Evolutionary conservation across 2,888 invertebrate genomes (phyloP).

Genomic region (Torymus tubicola): DNA sequence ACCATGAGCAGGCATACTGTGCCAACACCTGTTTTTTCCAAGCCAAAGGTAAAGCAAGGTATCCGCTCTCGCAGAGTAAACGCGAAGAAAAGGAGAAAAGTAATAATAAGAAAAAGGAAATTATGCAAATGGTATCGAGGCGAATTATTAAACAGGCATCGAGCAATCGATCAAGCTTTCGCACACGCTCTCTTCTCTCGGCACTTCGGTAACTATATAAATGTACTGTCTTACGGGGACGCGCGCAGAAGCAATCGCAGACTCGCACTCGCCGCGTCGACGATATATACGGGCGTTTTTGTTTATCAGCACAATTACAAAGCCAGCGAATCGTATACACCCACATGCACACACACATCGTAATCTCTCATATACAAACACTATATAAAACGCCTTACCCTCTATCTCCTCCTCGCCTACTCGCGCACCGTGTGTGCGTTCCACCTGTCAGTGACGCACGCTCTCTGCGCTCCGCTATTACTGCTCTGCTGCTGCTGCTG

Average conservation of each 20-base stretch:
- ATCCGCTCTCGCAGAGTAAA: no score
- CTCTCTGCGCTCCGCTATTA: conserved; percentile 2
- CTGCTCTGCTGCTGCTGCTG: conserved; percentile 3
- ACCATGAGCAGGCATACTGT: background rate
- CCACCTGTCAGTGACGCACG: conserved; percentile 47
- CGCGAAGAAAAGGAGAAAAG: no score
- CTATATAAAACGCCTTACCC: background rate
- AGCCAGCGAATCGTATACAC: no score
- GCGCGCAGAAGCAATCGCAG: background rate
- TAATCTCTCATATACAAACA: background rate
- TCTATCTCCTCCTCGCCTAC: conserved; percentile 32
- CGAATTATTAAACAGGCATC: no score
- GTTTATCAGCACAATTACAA: background rate
- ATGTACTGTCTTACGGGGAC: background rate
- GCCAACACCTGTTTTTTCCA: conserved; percentile 17
- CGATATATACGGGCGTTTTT: background rate
- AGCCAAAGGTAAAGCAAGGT: no score
- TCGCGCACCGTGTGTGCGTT: background rate
- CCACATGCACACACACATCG: no score
- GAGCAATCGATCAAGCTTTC: no score
- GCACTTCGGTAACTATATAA: background rate
- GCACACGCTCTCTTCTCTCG: no score
- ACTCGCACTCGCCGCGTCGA: no score
- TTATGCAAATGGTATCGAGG: no score
- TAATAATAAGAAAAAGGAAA: no score